A percentile compares a stretch with the other conserved stretches of the same genome.
Conservation (phyloP, 2,797 vertebrate genomes). For the Micropoecilia bifurca region DNA sequence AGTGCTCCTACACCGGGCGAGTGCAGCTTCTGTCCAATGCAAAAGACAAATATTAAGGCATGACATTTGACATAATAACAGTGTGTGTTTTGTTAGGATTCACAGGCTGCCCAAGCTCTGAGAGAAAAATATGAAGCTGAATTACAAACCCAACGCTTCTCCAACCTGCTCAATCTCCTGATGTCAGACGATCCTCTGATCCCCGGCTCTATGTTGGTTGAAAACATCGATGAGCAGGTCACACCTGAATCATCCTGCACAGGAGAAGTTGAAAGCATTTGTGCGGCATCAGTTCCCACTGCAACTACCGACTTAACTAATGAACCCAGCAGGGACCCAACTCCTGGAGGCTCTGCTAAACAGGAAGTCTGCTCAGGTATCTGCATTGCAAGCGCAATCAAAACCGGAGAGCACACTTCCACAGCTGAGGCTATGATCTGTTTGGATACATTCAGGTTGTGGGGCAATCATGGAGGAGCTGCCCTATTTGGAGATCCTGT, state of each 20-base stretch:
- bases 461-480: constrained; percentile 72
- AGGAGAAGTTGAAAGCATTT: constrained; percentile 4
- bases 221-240: constrained; percentile 22
- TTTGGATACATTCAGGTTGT: constrained; percentile 63
- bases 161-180: constrained; percentile 63
- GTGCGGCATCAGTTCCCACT: constrained; percentile 7
- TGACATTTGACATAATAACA: not conserved
- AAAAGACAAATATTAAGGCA: not conserved
- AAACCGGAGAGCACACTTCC: not conserved
- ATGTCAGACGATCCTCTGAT: constrained; percentile 38
- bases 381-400: constrained; percentile 1
- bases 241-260: constrained; percentile 9
- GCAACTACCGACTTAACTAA: not conserved
- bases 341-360: constrained; percentile 25
- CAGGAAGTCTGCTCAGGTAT: constrained; percentile 76
- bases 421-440: constrained; percentile 3
- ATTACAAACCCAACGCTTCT: constrained; percentile 43
- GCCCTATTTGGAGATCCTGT: constrained; percentile 82
- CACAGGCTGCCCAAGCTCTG: constrained; percentile 39
- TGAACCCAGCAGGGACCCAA: constrained; percentile 8
- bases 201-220: constrained; percentile 11
- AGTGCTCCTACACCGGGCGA: constrained; percentile 64
- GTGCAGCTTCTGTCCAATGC: constrained; percentile 1
- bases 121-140: constrained; percentile 57
- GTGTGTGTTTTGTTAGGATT: constrained; percentile 51